Evolutionary conservation across 1,140 invertebrate species (phyloP), one percentile per base, ranked within the genome.

Genomic region (Penaeus vannamei): DNA sequence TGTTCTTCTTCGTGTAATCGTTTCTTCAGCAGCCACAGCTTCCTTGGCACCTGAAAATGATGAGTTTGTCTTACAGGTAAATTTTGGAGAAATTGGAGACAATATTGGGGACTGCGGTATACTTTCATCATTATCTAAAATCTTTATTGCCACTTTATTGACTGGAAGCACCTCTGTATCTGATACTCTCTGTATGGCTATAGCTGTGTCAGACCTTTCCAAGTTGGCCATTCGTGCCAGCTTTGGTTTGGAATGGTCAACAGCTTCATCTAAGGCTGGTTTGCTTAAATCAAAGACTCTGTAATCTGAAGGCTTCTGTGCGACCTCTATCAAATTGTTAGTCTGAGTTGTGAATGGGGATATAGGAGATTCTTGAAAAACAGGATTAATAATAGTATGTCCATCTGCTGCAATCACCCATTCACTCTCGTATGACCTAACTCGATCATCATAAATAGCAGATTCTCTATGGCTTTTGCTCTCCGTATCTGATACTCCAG

Each of bases 211-310:
- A 20, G 61, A 53, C 60, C 86, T 61, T 36, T 89, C 87, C 17
- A 84, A 60, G 23, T 89, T 77, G 69, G 87, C 22, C 69, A 79
- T 84, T 46, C 81, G 87, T 10, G 62, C 60, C 23, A 84, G 69
- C 32, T 66, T 72, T 3, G 87, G 87, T 82, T 89, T 89, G 20
- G 29, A 20, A 46, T 81, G 53, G 32, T 79, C 66, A 23, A 26
- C 53, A 32, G 77, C 8, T 5, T 53, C 53, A 53, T 53, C 53
- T 53, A 53, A 14, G 17, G 53, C 5, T 53, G 53, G 53, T 53
- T 53, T 53, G 8, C 53, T 53, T 53, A 53, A 53, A 53, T 53
- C 53, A 53, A 53, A 53, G 8, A 53, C 53, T 53, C 53, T 53
- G 14, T 53, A 53, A 17, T 53, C 53, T 53, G 53, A 53, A 53